Base-by-base conservation (phyloP, 1,140 invertebrate species). In the Palaemon carinicauda region DNA sequence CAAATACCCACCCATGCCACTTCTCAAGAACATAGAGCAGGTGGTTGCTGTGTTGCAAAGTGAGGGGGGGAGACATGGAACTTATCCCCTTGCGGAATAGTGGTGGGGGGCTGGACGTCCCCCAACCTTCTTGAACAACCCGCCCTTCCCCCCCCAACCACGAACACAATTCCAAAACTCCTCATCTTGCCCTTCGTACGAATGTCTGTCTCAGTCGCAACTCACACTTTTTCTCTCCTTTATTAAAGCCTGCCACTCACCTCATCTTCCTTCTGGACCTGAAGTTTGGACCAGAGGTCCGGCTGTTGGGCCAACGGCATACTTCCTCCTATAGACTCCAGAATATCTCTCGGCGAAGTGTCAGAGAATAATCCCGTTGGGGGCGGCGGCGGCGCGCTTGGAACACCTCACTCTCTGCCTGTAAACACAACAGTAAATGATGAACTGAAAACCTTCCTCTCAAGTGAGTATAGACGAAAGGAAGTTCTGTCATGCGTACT, bases 221-320 rank as follows among this genome's bases (percentile, higher is more conserved):
- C 50, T 21, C 7, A 2, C 75, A 51, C 27, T n/a, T 15, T 0
- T 12, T 54, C 54, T n/a, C 15, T 51, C n/a, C 12, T 21, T 50
- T 27, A 21, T 15, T 51, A 29, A 12, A 21, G 0, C 12, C 21
- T 19, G 29, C 83, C 41, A 86, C 84, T 73, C 12, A 86, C 84
- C 84, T 86, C 84, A 74, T 80, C 84, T 41, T 86, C 84, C 84
- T 86, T 86, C 51, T 86, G 84, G 9, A 86, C 84, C 52, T 86
- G 84, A 10, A 86, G 84, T n/a, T 86, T 86, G 84, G 84, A 80
- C 84, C 78, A 86, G 27, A 86, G 56, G 50, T 56, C 77, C 77
- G 84, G 84, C 65, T 86, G 84, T 41, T 80, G 77, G n/a, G 84
- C 84, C 78, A 86, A 52, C 84, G 84, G 84, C 84, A 86, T 86